Percentiles rank a stretch among this genome's conserved stretches.
Evolutionary conservation across 2,113 vertebrate genomes (phyloP).

Genomic region (Burhinus bistriatus): DNA sequence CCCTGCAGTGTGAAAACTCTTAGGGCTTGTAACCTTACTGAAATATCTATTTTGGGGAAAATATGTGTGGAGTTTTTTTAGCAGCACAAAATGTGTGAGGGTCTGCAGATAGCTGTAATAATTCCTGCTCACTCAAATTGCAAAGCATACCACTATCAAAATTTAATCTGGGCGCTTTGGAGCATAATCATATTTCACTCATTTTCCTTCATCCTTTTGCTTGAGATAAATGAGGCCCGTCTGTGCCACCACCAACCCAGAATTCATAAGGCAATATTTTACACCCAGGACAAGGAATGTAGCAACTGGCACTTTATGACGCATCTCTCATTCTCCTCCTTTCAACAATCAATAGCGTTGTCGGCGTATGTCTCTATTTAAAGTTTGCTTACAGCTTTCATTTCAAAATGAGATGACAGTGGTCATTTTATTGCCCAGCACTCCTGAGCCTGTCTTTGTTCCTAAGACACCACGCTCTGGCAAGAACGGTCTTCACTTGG

Average conservation of each 20-base stretch:
- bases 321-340: conserved; percentile 20
- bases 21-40: neutral
- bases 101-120: conserved; percentile 4
- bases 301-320: conserved; percentile 36
- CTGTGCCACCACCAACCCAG: conserved; percentile 53
- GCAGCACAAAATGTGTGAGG: neutral
- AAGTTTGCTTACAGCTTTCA: conserved; percentile 46
- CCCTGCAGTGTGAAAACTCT: neutral
- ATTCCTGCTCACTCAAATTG: conserved; percentile 5
- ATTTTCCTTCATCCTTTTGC: conserved; percentile 37
- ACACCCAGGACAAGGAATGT: neutral
- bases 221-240: conserved; percentile 53
- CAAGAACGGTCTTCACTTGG: neutral
- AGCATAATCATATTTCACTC: conserved; percentile 55
- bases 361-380: conserved; percentile 22
- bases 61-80: conserved; percentile 15
- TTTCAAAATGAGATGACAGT: neutral
- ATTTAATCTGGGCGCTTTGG: conserved; percentile 52
- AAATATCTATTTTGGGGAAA: conserved; percentile 4
- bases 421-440: neutral
- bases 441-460: neutral
- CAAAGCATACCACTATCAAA: neutral
- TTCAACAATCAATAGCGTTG: conserved; percentile 22
- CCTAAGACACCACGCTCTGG: neutral
- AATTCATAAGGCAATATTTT: conserved; percentile 48